These are phyloP conservation scores for Metalampra italica DNA, from an alignment of 2,888 invertebrate species.

Conservation along the genomic window DNA sequence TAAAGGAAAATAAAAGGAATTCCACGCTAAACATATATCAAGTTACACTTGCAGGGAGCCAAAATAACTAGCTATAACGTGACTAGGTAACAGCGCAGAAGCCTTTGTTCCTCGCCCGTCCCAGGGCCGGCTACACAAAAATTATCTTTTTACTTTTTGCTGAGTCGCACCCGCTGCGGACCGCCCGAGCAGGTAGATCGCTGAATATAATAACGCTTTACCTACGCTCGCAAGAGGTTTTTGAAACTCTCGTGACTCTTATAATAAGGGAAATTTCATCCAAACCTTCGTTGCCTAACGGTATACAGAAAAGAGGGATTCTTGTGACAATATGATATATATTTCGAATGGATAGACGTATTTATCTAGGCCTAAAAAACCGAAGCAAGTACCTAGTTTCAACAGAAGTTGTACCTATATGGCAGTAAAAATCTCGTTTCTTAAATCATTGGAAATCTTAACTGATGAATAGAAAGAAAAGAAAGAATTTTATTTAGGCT, in stretches of 20 bases:
- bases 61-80: conserved; percentile 67
- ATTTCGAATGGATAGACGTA: too few species aligned
- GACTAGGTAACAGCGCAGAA: conserved; percentile 62
- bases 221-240: conserved; percentile 15
- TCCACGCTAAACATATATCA: conserved; percentile 65
- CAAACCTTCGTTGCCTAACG: too few species aligned
- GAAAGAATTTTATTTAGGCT: too few species aligned
- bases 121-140: conserved; percentile 61
- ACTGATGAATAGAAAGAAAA: too few species aligned
- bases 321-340: too few species aligned
- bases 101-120: conserved; percentile 63
- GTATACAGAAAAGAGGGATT: too few species aligned
- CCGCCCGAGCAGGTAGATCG: conserved; percentile 64
- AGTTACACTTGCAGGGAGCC: conserved; percentile 67
- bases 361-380: too few species aligned
- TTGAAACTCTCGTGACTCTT: background rate
- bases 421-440: too few species aligned
- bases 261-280: too few species aligned
- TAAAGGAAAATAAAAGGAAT: conserved; percentile 34
- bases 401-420: too few species aligned
- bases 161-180: conserved; percentile 49
- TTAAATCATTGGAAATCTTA: too few species aligned
- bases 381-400: too few species aligned
- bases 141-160: conserved; percentile 73
- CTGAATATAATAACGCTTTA: conserved; percentile 55